Conservation (phyloP, 2,888 invertebrate genomes). For the Autographa gamma region DNA sequence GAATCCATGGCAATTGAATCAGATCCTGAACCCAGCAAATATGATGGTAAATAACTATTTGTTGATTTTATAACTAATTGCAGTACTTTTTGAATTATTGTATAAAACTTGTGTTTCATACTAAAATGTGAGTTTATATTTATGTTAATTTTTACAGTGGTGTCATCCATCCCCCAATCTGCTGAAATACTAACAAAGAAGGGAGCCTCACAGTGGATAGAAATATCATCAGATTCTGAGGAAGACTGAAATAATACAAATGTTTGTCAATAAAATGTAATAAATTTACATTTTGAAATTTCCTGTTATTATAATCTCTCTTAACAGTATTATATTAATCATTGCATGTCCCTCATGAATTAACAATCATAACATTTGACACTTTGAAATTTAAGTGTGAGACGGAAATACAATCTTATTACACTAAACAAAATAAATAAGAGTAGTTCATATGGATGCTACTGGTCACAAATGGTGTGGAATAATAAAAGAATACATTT, state of each 20-base stretch:
- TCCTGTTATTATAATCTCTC: constrained; percentile 78
- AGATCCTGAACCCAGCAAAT: constrained; percentile 79
- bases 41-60: constrained; percentile 74
- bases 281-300: constrained; percentile 77
- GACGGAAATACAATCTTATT: constrained; percentile 52
- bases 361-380: constrained; percentile 68
- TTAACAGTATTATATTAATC: constrained; percentile 71
- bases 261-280: constrained; percentile 80
- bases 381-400: constrained; percentile 58
- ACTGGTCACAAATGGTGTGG: constrained; percentile 28
- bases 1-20: constrained; percentile 66
- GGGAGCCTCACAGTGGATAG: constrained; percentile 81
- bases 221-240: constrained; percentile 85
- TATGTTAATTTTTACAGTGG: constrained; percentile 72
- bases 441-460: constrained; percentile 53
- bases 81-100: neutral
- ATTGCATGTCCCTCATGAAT: constrained; percentile 76
- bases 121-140: neutral
- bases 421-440: constrained; percentile 56
- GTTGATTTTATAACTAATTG: neutral
- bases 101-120: neutral
- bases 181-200: constrained; percentile 78
- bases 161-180: constrained; percentile 75
- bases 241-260: constrained; percentile 70
- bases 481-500: constrained; percentile 51